Evolutionary conservation across 2,888 invertebrate species (phyloP), one percentile per base, ranked within the genome.

Genomic region (Camptogramma bilineatum): DNA sequence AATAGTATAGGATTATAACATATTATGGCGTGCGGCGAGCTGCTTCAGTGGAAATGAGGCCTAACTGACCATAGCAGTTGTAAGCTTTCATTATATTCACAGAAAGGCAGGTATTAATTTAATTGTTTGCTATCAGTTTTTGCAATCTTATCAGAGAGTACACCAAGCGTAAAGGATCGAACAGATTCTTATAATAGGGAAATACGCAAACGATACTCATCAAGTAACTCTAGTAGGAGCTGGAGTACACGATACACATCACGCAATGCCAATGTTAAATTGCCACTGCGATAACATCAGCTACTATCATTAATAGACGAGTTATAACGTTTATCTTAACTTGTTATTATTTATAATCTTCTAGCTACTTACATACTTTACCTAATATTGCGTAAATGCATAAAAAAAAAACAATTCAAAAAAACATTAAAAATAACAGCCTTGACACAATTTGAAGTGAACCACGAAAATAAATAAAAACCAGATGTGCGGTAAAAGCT

Each of bases 71-170:
- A 7, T 28, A 28, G 28, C 5, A 24, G 24, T 24, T 24, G 24
- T 4, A 24, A 24, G 28, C 7, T 7, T 28, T 28, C 7, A 28
- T 7, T 28, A 28, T 28, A 28, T 28, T 28, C 28, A 7, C 39
- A 39, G n/a, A 39, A 8, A 16, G 18, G 18, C 52, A 56, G 58
- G 46, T 62, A 62, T 62, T 55, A 44, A 48, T 68, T 52, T n/a
- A 64, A 57, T 61, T 53, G 28, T 10, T 52, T 52, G 60, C 52
- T 69, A 69, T 66, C 64, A 50, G 53, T 0, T 17, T 39, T 8
- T 52, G 28, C 28, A 28, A 71, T 71, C 71, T 70, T 70, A 71
- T 69, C 71, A 59, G 46, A 59, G 46, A 52, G 24, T 54, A 47
- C 65, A 16, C 13, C 39, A 50, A 64, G 52, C 64, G 62, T 62